These are phyloP conservation scores for Climacteris rufus DNA, from an alignment of 2,113 vertebrate genomes.

Conservation along the genomic window DNA sequence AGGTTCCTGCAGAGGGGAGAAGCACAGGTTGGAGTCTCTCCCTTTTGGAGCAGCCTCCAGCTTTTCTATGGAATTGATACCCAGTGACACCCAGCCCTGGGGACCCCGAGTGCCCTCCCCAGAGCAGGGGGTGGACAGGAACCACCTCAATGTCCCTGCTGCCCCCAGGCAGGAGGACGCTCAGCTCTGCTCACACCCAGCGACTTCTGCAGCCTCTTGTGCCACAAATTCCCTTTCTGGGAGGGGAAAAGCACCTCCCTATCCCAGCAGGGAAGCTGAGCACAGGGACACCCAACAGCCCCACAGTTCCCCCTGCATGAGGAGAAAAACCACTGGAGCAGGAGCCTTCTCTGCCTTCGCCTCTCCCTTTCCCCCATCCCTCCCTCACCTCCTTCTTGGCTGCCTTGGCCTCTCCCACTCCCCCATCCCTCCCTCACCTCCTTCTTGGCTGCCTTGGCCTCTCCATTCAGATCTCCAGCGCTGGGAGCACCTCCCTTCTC, in stretches of 20 bases:
- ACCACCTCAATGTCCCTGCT: neutral
- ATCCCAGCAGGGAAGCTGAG: neutral
- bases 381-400: conserved; percentile 63
- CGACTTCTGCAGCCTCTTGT: neutral
- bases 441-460: conserved; percentile 48
- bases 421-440: conserved; percentile 33
- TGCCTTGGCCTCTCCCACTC: conserved; percentile 12
- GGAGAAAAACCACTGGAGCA: neutral
- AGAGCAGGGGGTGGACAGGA: neutral
- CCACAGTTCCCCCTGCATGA: fast-evolving
- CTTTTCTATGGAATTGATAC: fast-evolving
- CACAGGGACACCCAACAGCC: neutral
- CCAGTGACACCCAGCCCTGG: neutral
- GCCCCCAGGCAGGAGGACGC: neutral
- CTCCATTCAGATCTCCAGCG: conserved; percentile 46
- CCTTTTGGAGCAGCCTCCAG: fast-evolving
- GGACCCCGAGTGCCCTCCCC: neutral
- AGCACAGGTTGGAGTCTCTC: neutral
- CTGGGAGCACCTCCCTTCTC: neutral
- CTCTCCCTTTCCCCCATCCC: neutral
- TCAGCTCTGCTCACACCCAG: fast-evolving
- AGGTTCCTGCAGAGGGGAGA: conserved; percentile 69
- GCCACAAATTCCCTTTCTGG: neutral
- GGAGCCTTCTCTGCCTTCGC: fast-evolving
- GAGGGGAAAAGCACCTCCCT: neutral